A percentile compares a stretch with the other conserved stretches of the same genome.
Conservation (phyloP, 35 echinoderm and acorn worm genomes). For the Chiridota heheva region DNA sequence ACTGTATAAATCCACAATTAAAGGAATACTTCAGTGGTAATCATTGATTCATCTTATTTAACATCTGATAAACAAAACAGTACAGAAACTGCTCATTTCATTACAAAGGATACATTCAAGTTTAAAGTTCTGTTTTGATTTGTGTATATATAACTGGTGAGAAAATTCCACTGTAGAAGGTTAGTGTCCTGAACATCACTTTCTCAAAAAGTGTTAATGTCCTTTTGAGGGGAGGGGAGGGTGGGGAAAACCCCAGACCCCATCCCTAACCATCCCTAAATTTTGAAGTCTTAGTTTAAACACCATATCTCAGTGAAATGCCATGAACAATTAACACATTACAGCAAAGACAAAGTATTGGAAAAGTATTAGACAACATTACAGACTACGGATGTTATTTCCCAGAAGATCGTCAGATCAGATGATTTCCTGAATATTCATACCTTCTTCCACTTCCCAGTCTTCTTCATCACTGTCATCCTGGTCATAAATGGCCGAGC, state of each 20-base stretch:
- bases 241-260: too few species aligned
- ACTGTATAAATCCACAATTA: neutral
- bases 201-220: too few species aligned
- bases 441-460: constrained; percentile 39
- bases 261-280: neutral
- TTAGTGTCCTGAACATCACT: too few species aligned
- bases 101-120: neutral
- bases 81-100: neutral
- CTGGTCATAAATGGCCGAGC: constrained; percentile 52
- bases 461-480: constrained; percentile 77
- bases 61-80: neutral
- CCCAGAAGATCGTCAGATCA: neutral
- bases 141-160: too few species aligned
- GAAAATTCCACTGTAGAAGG: too few species aligned
- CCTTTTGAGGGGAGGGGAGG: too few species aligned
- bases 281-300: neutral
- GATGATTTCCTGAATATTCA: constrained; percentile 4
- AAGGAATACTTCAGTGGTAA: neutral
- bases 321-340: neutral
- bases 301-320: neutral
- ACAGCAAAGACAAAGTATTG: neutral
- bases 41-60: neutral
- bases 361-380: neutral
- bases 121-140: too few species aligned
- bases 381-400: neutral